Conservation (phyloP, 35 echinoderm and acorn worm genomes). For the Anneissia japonica region DNA sequence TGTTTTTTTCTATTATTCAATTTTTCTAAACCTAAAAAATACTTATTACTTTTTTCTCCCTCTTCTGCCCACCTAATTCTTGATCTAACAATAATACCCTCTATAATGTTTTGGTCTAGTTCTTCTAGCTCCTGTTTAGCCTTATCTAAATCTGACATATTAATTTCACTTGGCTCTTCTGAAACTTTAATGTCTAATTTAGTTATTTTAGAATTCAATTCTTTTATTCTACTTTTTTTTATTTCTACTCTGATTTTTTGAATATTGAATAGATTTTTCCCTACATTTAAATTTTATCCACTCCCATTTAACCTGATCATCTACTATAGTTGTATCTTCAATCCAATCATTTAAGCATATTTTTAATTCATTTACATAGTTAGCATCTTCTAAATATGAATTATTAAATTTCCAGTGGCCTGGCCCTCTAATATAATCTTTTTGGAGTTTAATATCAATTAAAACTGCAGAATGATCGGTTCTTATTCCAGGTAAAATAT, state of each 20-base stretch:
- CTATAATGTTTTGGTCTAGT: background rate
- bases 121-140: background rate
- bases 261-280: background rate
- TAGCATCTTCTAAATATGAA: background rate
- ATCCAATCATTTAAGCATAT: background rate
- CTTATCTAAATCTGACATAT: background rate
- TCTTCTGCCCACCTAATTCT: constrained; percentile 2
- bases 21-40: constrained; percentile 13
- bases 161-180: background rate
- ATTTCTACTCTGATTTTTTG: background rate
- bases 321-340: background rate
- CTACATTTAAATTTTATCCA: background rate
- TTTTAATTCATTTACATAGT: background rate
- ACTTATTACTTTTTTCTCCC: constrained; percentile 10
- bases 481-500: background rate
- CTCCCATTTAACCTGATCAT: background rate
- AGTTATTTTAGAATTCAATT: background rate
- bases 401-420: constrained; percentile 9
- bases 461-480: background rate
- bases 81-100: background rate
- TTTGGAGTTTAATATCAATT: background rate
- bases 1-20: constrained; percentile 3
- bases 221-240: background rate
- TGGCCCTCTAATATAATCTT: background rate
- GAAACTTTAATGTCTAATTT: background rate